Percentiles rank a stretch among this genome's conserved stretches.
phyloP scores from a whole-genome alignment of 2,888 invertebrate genomes.

The Neria commutata region DNA sequence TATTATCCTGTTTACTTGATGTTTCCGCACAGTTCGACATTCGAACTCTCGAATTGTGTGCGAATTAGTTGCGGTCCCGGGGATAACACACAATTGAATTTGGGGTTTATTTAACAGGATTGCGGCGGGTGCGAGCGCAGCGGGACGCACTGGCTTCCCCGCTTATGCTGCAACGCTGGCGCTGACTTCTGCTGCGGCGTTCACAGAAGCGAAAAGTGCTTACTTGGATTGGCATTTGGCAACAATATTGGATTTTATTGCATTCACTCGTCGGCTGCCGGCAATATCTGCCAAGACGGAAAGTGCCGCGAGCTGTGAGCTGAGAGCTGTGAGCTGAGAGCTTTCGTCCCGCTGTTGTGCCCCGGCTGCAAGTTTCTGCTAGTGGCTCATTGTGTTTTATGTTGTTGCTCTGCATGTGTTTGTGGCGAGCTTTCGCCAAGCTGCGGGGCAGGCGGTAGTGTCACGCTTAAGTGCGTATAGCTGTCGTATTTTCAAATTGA shows the following conservation, averaged over 20 bases:
- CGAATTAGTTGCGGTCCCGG: slow-evolving; percentile 47
- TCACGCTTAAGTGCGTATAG: not conserved
- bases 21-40: slow-evolving; percentile 41
- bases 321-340: no score
- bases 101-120: not conserved
- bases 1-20: slow-evolving; percentile 58
- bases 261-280: not conserved
- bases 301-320: not conserved
- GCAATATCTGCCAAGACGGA: no score
- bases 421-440: no score
- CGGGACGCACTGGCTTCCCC: not conserved
- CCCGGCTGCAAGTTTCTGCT: no score
- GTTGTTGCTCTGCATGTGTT: no score
- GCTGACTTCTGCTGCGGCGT: no score
- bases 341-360: no score
- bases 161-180: no score
- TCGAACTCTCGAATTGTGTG: slow-evolving; percentile 46
- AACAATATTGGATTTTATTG: not conserved
- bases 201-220: no score
- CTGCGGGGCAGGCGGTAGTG: no score
- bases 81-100: slow-evolving; percentile 4
- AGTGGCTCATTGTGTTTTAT: no score
- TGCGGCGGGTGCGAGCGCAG: not conserved
- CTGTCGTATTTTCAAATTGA: slow-evolving; percentile 51
- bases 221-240: slow-evolving; percentile 6